phyloP scores from a whole-genome alignment of 2,797 vertebrate genomes.

The Clarias platycephalus region DNA sequence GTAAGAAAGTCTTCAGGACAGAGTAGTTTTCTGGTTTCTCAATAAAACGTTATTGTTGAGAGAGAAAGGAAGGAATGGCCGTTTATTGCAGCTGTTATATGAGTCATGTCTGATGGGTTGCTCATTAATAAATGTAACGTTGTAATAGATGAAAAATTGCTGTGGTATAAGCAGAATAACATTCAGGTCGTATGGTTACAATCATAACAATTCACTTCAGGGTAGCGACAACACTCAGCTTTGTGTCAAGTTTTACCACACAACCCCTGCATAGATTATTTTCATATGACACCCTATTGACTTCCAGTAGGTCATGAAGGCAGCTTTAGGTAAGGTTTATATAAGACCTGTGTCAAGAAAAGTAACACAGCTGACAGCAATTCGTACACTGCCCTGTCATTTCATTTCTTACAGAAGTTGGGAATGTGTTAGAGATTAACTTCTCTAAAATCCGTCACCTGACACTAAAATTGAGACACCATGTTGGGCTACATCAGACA shows the following conservation, averaged over 20 bases:
- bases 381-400: too few species aligned
- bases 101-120: not conserved
- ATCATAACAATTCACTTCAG: not conserved
- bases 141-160: not conserved
- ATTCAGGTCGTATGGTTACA: not conserved
- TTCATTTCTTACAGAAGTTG: not conserved
- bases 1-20: not conserved
- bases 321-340: not conserved
- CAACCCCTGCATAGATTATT: not conserved
- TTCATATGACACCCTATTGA: not conserved
- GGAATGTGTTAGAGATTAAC: not conserved
- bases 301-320: not conserved
- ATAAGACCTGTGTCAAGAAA: not conserved
- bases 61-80: not conserved
- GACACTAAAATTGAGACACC: not conserved
- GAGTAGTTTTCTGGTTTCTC: not conserved
- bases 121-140: not conserved
- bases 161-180: not conserved
- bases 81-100: not conserved
- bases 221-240: not conserved
- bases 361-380: too few species aligned
- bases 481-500: not conserved
- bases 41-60: not conserved
- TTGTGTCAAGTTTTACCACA: not conserved
- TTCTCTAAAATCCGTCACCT: not conserved